Conservation (phyloP, 2,113 vertebrate genomes). For the Irena cyanogastra region DNA sequence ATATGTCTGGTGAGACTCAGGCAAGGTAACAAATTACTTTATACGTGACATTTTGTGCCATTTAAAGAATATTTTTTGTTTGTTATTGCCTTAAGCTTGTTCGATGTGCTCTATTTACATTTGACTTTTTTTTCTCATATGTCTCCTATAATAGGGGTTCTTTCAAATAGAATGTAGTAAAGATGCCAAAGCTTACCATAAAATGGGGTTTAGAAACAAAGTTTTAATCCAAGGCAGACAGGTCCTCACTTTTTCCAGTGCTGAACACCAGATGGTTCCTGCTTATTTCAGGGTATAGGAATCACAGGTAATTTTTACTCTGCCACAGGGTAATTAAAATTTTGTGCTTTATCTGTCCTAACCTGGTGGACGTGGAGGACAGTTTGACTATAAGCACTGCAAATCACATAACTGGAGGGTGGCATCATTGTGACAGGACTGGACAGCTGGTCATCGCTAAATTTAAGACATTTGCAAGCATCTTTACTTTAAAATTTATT, state of each 20-base stretch:
- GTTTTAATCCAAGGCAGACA: background rate
- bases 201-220: background rate
- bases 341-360: background rate
- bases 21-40: background rate
- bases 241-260: background rate
- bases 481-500: background rate
- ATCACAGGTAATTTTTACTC: background rate
- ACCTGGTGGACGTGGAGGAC: background rate
- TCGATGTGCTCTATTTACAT: background rate
- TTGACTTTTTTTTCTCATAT: background rate
- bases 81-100: background rate
- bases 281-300: background rate
- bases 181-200: background rate
- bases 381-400: fast-evolving
- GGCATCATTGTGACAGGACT: background rate
- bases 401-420: background rate
- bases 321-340: background rate
- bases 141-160: background rate
- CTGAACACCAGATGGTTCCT: background rate
- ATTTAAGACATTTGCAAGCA: background rate
- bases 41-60: background rate
- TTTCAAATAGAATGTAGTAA: background rate
- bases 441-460: background rate
- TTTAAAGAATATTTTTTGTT: background rate
- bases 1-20: background rate